Evolutionary conservation across 2,888 invertebrate genomes (phyloP).

Genomic region (Ctena decussata): DNA sequence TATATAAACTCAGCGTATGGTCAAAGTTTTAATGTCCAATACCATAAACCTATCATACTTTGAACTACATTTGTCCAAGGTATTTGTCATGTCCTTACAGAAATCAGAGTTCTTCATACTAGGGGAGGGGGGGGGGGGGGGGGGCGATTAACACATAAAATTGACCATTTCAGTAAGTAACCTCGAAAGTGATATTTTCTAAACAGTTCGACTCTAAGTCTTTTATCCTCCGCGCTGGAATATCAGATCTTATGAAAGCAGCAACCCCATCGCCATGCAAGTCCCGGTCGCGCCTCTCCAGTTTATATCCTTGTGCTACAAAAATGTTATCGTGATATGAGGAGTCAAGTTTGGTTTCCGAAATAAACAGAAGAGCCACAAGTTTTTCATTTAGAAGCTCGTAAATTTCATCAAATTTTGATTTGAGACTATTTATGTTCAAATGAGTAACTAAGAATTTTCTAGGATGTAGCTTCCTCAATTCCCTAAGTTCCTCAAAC

Average conservation of each 20-base stretch:
- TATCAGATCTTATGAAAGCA: slow-evolving; percentile 25
- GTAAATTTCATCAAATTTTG: slow-evolving; percentile 25
- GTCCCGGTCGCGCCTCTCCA: slow-evolving; percentile 22
- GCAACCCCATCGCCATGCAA: slow-evolving; percentile 15
- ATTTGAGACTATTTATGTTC: slow-evolving; percentile 27
- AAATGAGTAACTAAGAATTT: slow-evolving; percentile 10
- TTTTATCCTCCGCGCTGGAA: not conserved
- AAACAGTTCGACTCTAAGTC: not conserved
- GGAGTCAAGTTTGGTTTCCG: slow-evolving; percentile 31
- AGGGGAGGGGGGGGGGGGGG: slow-evolving; percentile 6
- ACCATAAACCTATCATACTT: not conserved
- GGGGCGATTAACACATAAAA: slow-evolving; percentile 22
- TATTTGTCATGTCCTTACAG: not conserved
- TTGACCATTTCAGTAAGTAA: not conserved
- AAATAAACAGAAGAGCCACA: slow-evolving; percentile 25
- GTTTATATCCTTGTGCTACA: not conserved
- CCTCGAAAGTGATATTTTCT: slow-evolving; percentile 17
- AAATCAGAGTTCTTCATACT: not conserved
- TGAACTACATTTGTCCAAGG: not conserved
- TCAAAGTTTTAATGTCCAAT: too few species aligned
- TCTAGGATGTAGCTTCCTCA: not conserved
- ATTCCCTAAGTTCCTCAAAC: not conserved
- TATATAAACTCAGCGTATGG: too few species aligned
- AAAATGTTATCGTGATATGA: not conserved
- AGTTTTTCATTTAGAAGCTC: slow-evolving; percentile 4